These are phyloP conservation scores for Lacerta viridis DNA, from an alignment of 2,797 vertebrate species.

Conservation along the genomic window DNA sequence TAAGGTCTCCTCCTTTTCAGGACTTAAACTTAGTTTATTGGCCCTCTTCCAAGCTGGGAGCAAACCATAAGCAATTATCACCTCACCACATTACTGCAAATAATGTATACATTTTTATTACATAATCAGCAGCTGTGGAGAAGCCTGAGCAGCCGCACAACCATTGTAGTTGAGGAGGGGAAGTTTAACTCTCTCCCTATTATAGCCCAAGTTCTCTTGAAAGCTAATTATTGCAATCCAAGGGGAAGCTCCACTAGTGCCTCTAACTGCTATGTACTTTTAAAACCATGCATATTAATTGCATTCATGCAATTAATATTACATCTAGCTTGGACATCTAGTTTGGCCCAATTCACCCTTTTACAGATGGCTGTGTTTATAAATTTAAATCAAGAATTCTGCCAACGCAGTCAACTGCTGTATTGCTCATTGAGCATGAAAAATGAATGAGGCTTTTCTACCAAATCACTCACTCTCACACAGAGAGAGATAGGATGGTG, in stretches of 20 bases:
- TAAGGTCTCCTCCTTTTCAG: too few relatives aligned
- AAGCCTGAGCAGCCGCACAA: background rate
- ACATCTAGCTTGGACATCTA: background rate
- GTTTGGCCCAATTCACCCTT: conserved; percentile 66
- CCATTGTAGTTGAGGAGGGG: too few relatives aligned
- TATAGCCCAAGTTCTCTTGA: background rate
- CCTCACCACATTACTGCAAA: background rate
- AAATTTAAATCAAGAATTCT: conserved; percentile 64
- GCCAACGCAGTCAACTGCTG: conserved; percentile 56
- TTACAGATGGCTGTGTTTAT: conserved; percentile 62
- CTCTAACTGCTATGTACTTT: background rate
- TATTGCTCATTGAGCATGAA: conserved; percentile 45
- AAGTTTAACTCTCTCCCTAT: background rate
- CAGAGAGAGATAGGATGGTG: conserved; percentile 34
- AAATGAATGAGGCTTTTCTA: conserved; percentile 57
- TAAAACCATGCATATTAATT: background rate
- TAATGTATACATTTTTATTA: background rate
- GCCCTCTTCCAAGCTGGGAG: too few relatives aligned
- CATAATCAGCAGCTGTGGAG: background rate
- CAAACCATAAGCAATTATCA: background rate
- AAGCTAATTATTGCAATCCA: background rate
- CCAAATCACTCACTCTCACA: conserved; percentile 48
- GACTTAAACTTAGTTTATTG: too few relatives aligned
- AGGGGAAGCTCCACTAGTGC: background rate
- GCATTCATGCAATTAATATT: background rate